A percentile compares a stretch with the other conserved stretches of the same genome.
These are phyloP conservation scores for Chouioia cunea DNA, from an alignment of 2,888 invertebrate genomes.

Conservation along the genomic window DNA sequence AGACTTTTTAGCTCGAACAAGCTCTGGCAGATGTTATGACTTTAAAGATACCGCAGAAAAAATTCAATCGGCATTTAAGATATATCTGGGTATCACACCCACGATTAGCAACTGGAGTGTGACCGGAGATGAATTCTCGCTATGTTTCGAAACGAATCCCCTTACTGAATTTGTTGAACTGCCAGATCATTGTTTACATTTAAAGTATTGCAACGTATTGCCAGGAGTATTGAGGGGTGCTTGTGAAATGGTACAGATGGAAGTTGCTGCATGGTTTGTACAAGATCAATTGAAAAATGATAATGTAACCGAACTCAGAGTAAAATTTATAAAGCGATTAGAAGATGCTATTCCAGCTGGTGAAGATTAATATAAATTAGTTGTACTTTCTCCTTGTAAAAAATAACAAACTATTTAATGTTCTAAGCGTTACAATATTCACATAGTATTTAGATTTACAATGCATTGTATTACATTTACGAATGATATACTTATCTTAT, in stretches of 20 bases:
- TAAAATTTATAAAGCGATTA: conserved; percentile 93
- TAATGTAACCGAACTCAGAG: conserved; percentile 90
- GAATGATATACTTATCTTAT: conserved; percentile 24
- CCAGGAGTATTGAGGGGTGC: conserved; percentile 94
- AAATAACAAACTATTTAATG: conserved; percentile 27
- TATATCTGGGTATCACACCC: conserved; percentile 86
- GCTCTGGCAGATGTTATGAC: conserved; percentile 91
- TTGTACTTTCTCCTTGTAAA: conserved; percentile 8
- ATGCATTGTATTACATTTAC: conserved; percentile 23
- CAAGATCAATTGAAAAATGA: conserved; percentile 97
- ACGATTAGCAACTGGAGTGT: conserved; percentile 95
- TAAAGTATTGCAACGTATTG: conserved; percentile 93
- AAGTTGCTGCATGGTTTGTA: conserved; percentile 94
- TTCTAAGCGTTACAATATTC: conserved; percentile 33
- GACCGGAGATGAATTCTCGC: conserved; percentile 95
- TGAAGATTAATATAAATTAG: conserved; percentile 81
- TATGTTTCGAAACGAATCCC: conserved; percentile 95
- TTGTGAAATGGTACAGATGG: conserved; percentile 98
- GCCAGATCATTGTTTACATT: conserved; percentile 83
- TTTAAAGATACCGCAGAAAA: conserved; percentile 98
- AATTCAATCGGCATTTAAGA: conserved; percentile 80
- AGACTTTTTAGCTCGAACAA: conserved; percentile 94
- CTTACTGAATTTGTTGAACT: conserved; percentile 97
- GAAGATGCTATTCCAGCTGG: conserved; percentile 99
- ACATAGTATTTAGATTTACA: conserved; percentile 16